Conservation (phyloP, 2,113 vertebrate genomes). For the Lycaon pictus region DNA sequence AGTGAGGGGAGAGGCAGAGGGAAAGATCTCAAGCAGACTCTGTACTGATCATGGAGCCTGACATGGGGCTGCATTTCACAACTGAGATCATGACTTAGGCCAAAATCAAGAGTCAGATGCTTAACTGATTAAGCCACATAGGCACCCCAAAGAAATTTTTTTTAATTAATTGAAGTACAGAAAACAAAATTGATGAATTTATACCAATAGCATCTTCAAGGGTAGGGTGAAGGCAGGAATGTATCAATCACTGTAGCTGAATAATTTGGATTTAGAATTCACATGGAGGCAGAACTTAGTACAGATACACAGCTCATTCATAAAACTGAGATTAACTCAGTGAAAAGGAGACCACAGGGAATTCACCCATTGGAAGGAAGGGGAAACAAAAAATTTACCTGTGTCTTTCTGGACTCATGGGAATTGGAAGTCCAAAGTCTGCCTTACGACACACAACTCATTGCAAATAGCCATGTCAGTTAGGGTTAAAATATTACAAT, state of each 20-base stretch:
- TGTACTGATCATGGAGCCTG: neutral
- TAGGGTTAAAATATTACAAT: neutral
- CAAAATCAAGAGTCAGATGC: neutral
- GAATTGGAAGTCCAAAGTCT: neutral
- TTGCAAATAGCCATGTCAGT: neutral
- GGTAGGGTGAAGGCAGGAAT: neutral
- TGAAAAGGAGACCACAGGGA: neutral
- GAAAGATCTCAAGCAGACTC: neutral
- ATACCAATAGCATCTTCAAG: neutral
- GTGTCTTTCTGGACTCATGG: neutral
- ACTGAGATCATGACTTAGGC: neutral
- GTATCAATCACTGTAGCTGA: neutral
- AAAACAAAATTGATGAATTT: neutral
- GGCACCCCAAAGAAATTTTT: neutral
- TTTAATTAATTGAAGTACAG: neutral
- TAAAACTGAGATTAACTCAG: neutral
- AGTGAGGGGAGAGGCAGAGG: neutral
- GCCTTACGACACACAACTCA: neutral
- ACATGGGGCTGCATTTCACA: neutral
- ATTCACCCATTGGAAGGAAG: neutral
- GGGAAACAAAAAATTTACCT: neutral
- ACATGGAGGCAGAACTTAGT: neutral
- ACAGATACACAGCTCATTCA: neutral
- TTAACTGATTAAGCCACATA: neutral
- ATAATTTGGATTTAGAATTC: neutral